These are phyloP conservation scores for Geotrupes spiniger DNA, from an alignment of 2,888 invertebrate species.

Conservation along the genomic window DNA sequence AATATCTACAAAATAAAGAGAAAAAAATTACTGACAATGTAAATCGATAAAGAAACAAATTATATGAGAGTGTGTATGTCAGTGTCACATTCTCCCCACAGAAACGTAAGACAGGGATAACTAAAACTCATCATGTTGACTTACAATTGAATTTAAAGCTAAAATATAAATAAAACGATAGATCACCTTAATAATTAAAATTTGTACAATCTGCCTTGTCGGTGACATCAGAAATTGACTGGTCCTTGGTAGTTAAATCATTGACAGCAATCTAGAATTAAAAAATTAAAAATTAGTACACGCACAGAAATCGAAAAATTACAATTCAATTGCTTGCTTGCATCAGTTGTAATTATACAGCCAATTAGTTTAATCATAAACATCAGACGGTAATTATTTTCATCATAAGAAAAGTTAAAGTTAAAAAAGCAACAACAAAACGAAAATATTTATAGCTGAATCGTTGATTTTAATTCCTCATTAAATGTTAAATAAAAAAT, in stretches of 20 bases:
- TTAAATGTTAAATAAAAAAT: too few species aligned
- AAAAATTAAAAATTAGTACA: conserved; percentile 4
- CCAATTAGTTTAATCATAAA: conserved; percentile 18
- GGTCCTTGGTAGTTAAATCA: too few species aligned
- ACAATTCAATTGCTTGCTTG: too few species aligned
- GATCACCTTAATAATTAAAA: too few species aligned
- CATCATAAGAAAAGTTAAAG: conserved; percentile 11
- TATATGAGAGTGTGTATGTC: background rate
- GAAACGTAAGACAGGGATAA: conserved; percentile 24
- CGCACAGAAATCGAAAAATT: background rate
- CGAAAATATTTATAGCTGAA: too few species aligned
- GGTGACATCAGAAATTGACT: too few species aligned
- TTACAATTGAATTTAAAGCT: too few species aligned
- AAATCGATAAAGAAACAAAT: background rate
- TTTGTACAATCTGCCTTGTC: too few species aligned
- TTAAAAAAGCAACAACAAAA: background rate
- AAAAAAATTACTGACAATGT: background rate
- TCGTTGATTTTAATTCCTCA: too few species aligned
- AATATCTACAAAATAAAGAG: background rate
- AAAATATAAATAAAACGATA: background rate
- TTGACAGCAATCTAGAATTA: too few species aligned
- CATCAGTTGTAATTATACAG: conserved; percentile 10
- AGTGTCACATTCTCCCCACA: conserved; percentile 1
- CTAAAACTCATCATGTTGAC: conserved; percentile 20
- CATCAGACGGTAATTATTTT: conserved; percentile 18